Percentiles rank a stretch among this genome's conserved stretches.
Conservation (phyloP, 2,888 invertebrate genomes). For the Caenorhabditis sp. region DNA sequence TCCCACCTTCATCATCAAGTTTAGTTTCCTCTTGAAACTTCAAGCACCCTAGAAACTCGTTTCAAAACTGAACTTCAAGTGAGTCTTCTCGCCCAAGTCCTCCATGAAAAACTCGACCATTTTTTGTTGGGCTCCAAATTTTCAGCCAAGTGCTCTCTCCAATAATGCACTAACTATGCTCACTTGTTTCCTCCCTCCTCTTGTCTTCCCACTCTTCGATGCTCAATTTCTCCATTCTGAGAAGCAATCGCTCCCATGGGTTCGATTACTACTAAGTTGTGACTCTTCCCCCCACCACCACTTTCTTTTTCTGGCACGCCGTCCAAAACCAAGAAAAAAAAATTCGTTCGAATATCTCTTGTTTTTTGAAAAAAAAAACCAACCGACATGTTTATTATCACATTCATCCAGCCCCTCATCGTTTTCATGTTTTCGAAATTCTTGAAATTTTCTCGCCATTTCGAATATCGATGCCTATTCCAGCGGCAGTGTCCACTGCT, state of each 20-base stretch:
- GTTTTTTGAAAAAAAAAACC: not conserved
- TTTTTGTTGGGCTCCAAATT: not conserved
- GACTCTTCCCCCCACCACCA: constrained; percentile 19
- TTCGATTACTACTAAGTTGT: constrained; percentile 55
- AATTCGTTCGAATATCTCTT: not conserved
- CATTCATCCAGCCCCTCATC: constrained; percentile 6
- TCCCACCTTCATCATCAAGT: no score
- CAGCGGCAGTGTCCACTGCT: constrained; percentile 11
- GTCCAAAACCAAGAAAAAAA: no score
- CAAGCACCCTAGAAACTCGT: not conserved
- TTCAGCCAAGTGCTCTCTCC: not conserved
- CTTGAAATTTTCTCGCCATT: not conserved
- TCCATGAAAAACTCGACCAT: not conserved
- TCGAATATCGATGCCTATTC: constrained; percentile 34
- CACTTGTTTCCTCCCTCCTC: not conserved
- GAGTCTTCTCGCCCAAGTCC: not conserved
- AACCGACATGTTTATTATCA: constrained; percentile 16
- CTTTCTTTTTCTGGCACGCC: not conserved
- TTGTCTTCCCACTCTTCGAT: not conserved
- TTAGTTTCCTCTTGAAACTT: no score
- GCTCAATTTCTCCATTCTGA: not conserved
- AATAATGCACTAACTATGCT: constrained; percentile 29
- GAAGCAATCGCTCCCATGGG: constrained; percentile 44
- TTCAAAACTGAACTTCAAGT: not conserved
- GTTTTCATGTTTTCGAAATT: not conserved